phyloP scores from a whole-genome alignment of 1,140 invertebrate species.

The Galendromus occidentalis region DNA sequence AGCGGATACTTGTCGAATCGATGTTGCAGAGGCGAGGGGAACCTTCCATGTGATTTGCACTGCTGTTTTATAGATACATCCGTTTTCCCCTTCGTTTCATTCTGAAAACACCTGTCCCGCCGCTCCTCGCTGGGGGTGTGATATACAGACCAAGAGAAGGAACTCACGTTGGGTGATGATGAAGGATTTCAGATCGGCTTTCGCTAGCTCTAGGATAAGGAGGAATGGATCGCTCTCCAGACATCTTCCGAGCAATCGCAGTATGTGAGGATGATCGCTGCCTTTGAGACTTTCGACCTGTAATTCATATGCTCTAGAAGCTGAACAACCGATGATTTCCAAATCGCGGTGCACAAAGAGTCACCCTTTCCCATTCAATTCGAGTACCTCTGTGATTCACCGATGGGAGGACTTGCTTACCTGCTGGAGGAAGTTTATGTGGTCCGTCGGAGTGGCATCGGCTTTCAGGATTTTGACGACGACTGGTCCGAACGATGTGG shows the following conservation, averaged over 20 bases:
- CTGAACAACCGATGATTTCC: background rate
- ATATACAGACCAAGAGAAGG: too few species aligned
- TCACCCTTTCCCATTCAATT: too few species aligned
- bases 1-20: too few species aligned
- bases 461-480: slow-evolving; percentile 49
- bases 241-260: slow-evolving; percentile 38
- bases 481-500: slow-evolving; percentile 21
- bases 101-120: too few species aligned
- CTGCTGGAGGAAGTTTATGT: slow-evolving; percentile 48
- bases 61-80: too few species aligned
- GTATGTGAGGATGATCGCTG: slow-evolving; percentile 39
- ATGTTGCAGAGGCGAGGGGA: too few species aligned
- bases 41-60: too few species aligned
- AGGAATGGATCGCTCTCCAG: slow-evolving; percentile 43
- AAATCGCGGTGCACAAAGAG: too few species aligned
- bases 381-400: too few species aligned
- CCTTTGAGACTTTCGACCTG: slow-evolving; percentile 28
- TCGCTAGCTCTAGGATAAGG: slow-evolving; percentile 38
- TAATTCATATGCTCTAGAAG: background rate
- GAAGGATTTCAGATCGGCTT: slow-evolving; percentile 5
- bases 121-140: too few species aligned
- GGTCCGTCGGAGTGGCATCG: slow-evolving; percentile 43
- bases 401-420: slow-evolving; percentile 22
- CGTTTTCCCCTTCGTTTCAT: too few species aligned
- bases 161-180: slow-evolving; percentile 7